Conservation (phyloP, 1,140 invertebrate genomes). For the Pogonus chalceus region DNA sequence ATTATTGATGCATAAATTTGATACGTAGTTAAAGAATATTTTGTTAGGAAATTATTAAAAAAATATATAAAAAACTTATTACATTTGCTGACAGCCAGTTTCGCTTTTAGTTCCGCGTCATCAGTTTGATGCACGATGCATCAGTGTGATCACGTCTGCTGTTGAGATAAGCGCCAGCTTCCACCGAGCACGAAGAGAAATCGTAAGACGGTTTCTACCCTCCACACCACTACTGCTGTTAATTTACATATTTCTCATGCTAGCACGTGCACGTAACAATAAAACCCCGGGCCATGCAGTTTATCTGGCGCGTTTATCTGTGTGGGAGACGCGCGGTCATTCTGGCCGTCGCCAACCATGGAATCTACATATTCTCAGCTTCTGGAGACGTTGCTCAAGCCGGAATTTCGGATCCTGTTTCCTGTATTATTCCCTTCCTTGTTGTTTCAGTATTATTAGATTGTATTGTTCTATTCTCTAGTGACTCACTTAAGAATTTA, state of each 20-base stretch:
- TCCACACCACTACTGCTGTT: background rate
- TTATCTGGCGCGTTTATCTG: constrained; percentile 1
- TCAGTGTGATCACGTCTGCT: background rate
- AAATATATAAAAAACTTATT: too few species aligned
- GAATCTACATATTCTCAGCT: background rate
- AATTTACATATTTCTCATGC: constrained; percentile 6
- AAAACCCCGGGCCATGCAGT: background rate
- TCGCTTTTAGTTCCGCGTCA: background rate
- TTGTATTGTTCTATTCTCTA: too few species aligned
- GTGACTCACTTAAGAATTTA: too few species aligned
- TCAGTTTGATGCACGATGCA: background rate
- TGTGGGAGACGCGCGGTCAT: background rate
- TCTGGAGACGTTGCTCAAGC: background rate
- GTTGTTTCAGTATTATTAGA: too few species aligned
- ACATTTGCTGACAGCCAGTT: background rate
- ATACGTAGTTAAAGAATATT: too few species aligned
- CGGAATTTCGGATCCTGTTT: too few species aligned
- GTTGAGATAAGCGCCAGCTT: background rate
- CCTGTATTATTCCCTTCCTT: too few species aligned
- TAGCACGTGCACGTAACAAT: constrained; percentile 4
- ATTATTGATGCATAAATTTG: too few species aligned
- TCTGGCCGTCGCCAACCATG: background rate
- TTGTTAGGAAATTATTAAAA: too few species aligned
- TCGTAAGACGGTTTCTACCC: background rate
- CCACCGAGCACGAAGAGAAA: background rate